Evolutionary conservation across 2,797 vertebrate species (phyloP).

Genomic region (Enteromius fasciolatus): DNA sequence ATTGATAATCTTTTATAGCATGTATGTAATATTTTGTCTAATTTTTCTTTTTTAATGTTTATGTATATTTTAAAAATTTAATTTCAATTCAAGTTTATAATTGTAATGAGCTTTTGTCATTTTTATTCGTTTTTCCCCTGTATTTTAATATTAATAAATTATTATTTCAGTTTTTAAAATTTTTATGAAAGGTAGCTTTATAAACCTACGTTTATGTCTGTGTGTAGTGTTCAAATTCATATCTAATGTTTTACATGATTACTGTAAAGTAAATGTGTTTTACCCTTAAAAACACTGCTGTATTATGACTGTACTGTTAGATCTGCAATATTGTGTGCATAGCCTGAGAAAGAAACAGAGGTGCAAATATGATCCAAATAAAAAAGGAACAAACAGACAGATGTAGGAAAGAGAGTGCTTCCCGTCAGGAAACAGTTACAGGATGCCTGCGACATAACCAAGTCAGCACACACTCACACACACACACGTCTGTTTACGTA

Average conservation of each 20-base stretch:
- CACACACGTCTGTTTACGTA: neutral
- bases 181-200: neutral
- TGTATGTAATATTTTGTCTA: neutral
- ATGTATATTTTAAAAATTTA: neutral
- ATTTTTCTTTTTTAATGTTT: neutral
- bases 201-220: neutral
- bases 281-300: neutral
- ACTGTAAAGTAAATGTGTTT: neutral
- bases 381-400: conserved; percentile 29
- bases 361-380: conserved; percentile 29
- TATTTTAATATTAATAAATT: neutral
- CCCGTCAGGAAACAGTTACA: conserved; percentile 53
- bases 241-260: neutral
- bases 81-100: neutral
- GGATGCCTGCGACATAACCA: conserved; percentile 41
- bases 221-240: neutral
- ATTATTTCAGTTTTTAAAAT: neutral
- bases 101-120: neutral
- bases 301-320: neutral
- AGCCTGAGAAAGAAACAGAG: conserved; percentile 6
- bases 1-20: neutral
- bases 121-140: neutral
- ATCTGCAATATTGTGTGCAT: neutral
- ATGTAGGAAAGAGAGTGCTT: conserved; percentile 58
- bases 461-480: neutral